phyloP scores from a whole-genome alignment of 2,888 invertebrate genomes.

The Acanthacorydalis orientalis region DNA sequence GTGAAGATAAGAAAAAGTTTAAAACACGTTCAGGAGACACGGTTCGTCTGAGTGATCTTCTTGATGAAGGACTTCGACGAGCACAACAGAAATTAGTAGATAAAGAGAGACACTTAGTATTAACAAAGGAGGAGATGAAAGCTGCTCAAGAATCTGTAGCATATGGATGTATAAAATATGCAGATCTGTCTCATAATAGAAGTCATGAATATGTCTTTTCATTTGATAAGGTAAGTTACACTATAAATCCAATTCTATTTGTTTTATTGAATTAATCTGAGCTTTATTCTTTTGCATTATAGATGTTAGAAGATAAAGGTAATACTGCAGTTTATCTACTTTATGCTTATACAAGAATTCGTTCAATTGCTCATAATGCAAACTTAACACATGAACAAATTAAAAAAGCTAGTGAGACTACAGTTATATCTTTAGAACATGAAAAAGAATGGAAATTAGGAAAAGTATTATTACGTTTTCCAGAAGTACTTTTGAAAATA shows the following conservation, averaged over 20 bases:
- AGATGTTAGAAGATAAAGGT: constrained; percentile 96
- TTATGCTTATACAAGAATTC: constrained; percentile 87
- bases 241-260: background rate
- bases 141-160: constrained; percentile 82
- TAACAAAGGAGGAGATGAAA: constrained; percentile 64
- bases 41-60: constrained; percentile 59
- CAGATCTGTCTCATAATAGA: constrained; percentile 88
- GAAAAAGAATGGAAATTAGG: constrained; percentile 90
- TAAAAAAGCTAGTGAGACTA: constrained; percentile 37
- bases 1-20: constrained; percentile 98
- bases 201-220: constrained; percentile 93
- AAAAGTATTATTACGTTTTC: constrained; percentile 70
- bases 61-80: constrained; percentile 81
- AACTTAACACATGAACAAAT: constrained; percentile 46
- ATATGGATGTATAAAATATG: constrained; percentile 97
- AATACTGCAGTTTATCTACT: constrained; percentile 97
- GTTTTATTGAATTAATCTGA: background rate
- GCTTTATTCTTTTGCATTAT: constrained; percentile 5
- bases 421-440: constrained; percentile 56
- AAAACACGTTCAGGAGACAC: constrained; percentile 97
- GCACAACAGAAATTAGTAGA: constrained; percentile 69
- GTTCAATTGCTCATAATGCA: constrained; percentile 72
- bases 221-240: constrained; percentile 57
- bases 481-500: constrained; percentile 71
- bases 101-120: constrained; percentile 70